phyloP scores from a whole-genome alignment of 1,140 invertebrate species.

The Drosophila equinoxialis region DNA sequence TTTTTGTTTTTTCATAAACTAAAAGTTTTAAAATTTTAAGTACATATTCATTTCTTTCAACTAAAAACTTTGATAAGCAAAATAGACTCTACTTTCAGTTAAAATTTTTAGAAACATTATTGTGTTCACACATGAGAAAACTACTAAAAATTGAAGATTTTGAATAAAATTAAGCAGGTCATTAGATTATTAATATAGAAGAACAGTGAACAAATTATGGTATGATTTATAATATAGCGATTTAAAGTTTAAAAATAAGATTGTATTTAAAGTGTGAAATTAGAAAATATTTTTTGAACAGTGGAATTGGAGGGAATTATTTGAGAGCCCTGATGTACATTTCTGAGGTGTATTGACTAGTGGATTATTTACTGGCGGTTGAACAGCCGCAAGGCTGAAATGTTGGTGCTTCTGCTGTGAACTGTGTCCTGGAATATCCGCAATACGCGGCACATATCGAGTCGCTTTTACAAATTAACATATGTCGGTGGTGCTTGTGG shows the following conservation, averaged over 20 bases:
- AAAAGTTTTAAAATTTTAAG: too few species aligned
- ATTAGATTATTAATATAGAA: too few species aligned
- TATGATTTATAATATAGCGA: neutral
- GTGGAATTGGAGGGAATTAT: neutral
- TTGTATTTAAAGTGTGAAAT: too few species aligned
- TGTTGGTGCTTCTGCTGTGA: conserved; percentile 15
- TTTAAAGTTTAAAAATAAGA: neutral
- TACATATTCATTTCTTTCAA: too few species aligned
- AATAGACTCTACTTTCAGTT: too few species aligned
- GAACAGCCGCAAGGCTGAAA: conserved; percentile 21
- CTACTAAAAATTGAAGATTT: too few species aligned
- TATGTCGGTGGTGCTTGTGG: conserved; percentile 93
- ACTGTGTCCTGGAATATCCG: conserved; percentile 39
- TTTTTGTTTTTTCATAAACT: too few species aligned
- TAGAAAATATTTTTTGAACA: too few species aligned
- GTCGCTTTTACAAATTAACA: conserved; percentile 90
- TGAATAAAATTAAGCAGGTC: neutral
- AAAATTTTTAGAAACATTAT: neutral
- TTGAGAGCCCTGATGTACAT: conserved; percentile 17
- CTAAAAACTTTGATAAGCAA: too few species aligned
- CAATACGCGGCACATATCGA: conserved; percentile 6
- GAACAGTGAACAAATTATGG: too few species aligned
- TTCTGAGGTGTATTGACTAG: conserved; percentile 3
- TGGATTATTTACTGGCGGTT: conserved; percentile 58
- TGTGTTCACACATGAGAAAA: neutral